These are phyloP conservation scores for Austrofundulus limnaeus DNA, from an alignment of 2,113 vertebrate species.

Conservation along the genomic window DNA sequence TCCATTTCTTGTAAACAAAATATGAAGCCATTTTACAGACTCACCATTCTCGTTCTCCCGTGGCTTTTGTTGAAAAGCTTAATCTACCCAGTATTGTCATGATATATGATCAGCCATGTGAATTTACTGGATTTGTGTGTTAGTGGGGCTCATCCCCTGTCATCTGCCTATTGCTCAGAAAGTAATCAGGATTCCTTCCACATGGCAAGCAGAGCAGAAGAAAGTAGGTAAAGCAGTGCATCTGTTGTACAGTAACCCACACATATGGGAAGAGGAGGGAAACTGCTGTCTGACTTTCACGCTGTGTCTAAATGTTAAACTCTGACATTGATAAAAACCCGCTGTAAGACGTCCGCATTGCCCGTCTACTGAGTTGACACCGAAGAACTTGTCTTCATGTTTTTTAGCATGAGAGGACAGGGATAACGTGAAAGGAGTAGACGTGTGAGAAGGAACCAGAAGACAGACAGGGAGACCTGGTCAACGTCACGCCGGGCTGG, in stretches of 20 bases:
- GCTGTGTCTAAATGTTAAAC: constrained; percentile 56
- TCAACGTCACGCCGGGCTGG: constrained; percentile 54
- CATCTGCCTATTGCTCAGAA: constrained; percentile 49
- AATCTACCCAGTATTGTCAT: constrained; percentile 19
- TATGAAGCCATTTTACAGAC: not conserved
- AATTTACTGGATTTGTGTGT: constrained; percentile 32
- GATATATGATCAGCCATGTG: not conserved
- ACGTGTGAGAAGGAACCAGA: constrained; percentile 36
- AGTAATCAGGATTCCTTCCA: constrained; percentile 65
- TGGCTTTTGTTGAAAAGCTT: not conserved
- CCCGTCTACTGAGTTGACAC: not conserved
- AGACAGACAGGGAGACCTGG: constrained; percentile 68
- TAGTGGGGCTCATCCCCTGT: constrained; percentile 26
- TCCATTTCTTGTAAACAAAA: constrained; percentile 5
- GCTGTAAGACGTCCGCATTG: constrained; percentile 16
- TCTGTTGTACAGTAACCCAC: constrained; percentile 60
- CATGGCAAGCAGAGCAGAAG: constrained; percentile 66
- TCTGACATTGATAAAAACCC: constrained; percentile 35
- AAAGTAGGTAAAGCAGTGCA: constrained; percentile 62
- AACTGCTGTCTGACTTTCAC: constrained; percentile 60
- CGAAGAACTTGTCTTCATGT: constrained; percentile 1
- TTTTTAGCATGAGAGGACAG: not conserved
- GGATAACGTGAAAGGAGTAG: constrained; percentile 7
- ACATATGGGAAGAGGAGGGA: constrained; percentile 65
- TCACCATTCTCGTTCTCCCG: constrained; percentile 19